Evolutionary conservation across 2,113 vertebrate genomes (phyloP).

Genomic region (Periophthalmus modestus): DNA sequence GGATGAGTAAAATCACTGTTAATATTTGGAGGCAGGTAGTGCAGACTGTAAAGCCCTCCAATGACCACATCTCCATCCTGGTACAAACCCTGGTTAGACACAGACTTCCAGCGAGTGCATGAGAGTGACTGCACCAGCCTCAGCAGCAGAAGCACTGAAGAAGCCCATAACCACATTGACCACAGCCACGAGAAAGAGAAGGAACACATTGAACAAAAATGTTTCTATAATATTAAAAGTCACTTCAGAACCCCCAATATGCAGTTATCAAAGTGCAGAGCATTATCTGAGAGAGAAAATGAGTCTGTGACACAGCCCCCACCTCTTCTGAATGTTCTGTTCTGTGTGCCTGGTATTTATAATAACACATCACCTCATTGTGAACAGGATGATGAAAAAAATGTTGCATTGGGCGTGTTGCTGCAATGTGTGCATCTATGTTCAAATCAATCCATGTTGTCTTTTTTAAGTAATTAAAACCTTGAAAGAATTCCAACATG

Average conservation of each 20-base stretch:
- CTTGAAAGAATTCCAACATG: background rate
- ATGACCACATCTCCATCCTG: constrained; percentile 72
- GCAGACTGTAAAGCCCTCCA: constrained; percentile 65
- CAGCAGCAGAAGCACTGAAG: constrained; percentile 33
- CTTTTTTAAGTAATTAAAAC: background rate
- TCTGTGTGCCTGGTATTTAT: background rate
- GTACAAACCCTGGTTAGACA: constrained; percentile 43
- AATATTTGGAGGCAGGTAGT: constrained; percentile 38
- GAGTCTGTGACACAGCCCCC: background rate
- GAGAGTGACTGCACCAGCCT: background rate
- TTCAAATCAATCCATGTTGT: background rate
- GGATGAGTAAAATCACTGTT: constrained; percentile 47
- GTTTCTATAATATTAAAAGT: background rate
- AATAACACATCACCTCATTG: background rate
- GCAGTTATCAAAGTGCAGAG: background rate
- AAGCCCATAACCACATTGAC: constrained; percentile 14
- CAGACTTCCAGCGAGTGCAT: constrained; percentile 51
- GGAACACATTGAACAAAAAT: constrained; percentile 28
- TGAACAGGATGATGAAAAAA: background rate
- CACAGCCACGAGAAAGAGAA: constrained; percentile 4
- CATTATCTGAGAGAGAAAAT: background rate
- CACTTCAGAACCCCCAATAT: background rate
- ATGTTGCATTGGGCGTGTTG: background rate
- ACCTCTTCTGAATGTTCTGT: background rate
- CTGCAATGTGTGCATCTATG: background rate